These are phyloP conservation scores for Coracopsis vasa DNA, from an alignment of 2,113 vertebrate species.

Conservation along the genomic window DNA sequence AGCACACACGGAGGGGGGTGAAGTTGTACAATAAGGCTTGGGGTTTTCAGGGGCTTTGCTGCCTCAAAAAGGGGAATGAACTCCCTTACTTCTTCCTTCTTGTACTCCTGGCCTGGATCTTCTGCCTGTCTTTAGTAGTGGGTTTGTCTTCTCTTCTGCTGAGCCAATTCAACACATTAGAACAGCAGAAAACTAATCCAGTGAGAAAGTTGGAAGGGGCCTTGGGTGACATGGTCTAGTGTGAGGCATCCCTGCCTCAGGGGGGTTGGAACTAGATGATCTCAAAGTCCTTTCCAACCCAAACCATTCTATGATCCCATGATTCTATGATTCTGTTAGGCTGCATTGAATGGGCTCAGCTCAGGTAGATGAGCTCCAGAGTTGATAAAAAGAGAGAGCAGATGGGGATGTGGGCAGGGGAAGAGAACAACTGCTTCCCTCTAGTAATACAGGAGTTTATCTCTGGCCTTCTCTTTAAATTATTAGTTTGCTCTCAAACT, in stretches of 20 bases:
- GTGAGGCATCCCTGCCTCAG: background rate
- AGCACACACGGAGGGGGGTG: accelerated
- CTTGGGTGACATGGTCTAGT: background rate
- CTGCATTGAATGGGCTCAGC: background rate
- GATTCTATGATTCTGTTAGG: background rate
- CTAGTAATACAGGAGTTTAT: background rate
- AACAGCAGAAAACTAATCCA: background rate
- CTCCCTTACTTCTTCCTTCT: background rate
- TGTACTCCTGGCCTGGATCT: background rate
- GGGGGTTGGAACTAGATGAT: background rate
- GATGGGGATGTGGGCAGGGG: accelerated
- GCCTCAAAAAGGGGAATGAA: background rate
- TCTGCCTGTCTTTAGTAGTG: background rate
- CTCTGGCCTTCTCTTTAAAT: background rate
- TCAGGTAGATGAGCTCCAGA: background rate
- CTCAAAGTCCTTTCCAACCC: background rate
- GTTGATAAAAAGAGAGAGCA: background rate
- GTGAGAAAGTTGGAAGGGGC: background rate
- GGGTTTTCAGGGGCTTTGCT: background rate
- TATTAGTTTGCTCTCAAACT: background rate
- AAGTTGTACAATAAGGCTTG: background rate
- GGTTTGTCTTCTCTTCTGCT: background rate
- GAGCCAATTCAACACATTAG: background rate
- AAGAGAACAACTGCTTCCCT: background rate
- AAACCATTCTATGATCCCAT: background rate